Base-by-base conservation (phyloP, 2,888 invertebrate species). In the Apeira syringaria region DNA sequence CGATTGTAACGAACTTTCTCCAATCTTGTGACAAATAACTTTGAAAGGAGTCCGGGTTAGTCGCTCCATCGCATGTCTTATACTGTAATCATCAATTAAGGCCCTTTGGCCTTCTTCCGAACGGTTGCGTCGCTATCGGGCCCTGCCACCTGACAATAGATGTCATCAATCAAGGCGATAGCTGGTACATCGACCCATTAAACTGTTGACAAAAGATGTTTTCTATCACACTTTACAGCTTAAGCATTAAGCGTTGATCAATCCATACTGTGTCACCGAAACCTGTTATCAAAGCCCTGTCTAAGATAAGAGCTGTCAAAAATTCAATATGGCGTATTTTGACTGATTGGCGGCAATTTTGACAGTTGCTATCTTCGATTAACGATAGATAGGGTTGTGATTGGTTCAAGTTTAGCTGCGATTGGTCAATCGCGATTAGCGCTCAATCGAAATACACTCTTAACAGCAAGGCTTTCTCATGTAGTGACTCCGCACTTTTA, bases 91-190 rank as follows among this genome's bases (percentile, higher is more conserved):
- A 55, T 54, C 47, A 54, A 54, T 55, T 53, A 68, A 35, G 35
- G 35, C 62, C 59, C 56, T 58, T 50, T 47, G 56, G 54, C 53
- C 62, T 57, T 57, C 53, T 56, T 58, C 56, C 47, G 50, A 53
- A 36, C 51, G 48, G 50, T 41, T 43, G 47, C 49, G 34, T 33
- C 39, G 50, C 41, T 46, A 50, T 54, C 47, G 35, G 38, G 45
- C 64, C n/a, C 61, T 64, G 65, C 68, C 63, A 80, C 78, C 80
- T 80, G 81, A 82, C 81, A 81, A 81, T 81, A 79, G 75, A 67
- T 60, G 66, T 75, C 84, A 89, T 88, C 87, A 86, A 89, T 88
- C 88, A 88, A 71, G 43, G 41, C 46, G 45, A 53, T 51, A 52
- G 46, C 46, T 31, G 60, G 54, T 64, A 74, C 74, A 74, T 62